These are phyloP conservation scores for Luffia ferchaultella DNA, from an alignment of 2,888 invertebrate species.

Conservation along the genomic window DNA sequence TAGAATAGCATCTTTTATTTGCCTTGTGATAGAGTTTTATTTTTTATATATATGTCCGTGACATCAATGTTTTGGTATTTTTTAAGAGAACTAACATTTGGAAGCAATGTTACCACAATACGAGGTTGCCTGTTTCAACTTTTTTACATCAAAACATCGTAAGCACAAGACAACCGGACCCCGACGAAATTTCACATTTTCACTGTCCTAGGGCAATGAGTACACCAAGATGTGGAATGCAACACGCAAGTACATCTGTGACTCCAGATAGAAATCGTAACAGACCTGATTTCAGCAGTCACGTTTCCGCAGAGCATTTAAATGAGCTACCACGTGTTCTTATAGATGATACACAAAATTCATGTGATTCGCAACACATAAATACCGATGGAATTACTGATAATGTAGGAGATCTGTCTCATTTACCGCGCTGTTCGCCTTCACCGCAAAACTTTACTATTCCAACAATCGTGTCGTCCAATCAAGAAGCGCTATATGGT, in stretches of 20 bases:
- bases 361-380: not conserved
- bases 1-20: too few relatives aligned
- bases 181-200: conserved; percentile 9
- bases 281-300: too few relatives aligned
- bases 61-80: too few relatives aligned
- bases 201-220: not conserved
- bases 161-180: too few relatives aligned
- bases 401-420: conserved; percentile 42
- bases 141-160: conserved; percentile 48
- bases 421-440: conserved; percentile 46
- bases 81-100: conserved; percentile 46
- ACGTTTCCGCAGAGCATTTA: too few relatives aligned
- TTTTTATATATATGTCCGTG: too few relatives aligned
- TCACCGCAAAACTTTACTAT: conserved; percentile 37
- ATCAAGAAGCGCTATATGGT: conserved; percentile 37
- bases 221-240: not conserved
- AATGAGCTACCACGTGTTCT: too few relatives aligned
- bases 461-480: conserved; percentile 24
- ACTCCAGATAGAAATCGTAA: too few relatives aligned
- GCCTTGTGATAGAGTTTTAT: too few relatives aligned
- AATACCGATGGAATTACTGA: conserved; percentile 15
- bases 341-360: too few relatives aligned
- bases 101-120: conserved; percentile 54
- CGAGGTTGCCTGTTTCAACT: conserved; percentile 40
- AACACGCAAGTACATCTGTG: too few relatives aligned